Conservation (phyloP, 2,113 vertebrate genomes). For the Misgurnus anguillicaudatus region DNA sequence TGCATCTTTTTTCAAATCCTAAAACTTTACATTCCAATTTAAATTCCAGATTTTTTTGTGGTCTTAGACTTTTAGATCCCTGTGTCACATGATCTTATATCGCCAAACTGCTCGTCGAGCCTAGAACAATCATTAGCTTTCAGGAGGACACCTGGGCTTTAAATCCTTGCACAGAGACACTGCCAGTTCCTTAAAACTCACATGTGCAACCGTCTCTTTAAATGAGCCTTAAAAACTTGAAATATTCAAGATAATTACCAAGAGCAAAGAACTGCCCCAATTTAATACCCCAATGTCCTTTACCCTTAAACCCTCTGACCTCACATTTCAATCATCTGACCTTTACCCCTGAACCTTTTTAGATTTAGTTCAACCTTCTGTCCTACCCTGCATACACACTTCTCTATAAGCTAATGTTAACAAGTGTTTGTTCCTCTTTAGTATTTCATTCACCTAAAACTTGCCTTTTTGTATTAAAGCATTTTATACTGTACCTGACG, state of each 20-base stretch:
- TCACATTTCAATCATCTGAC: not conserved
- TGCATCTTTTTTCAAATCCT: too few species aligned
- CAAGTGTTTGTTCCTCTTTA: slow-evolving; percentile 50
- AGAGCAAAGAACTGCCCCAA: slow-evolving; percentile 29
- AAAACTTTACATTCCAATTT: too few species aligned
- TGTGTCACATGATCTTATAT: not conserved
- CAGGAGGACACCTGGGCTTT: slow-evolving; percentile 7
- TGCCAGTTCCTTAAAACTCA: slow-evolving; percentile 1
- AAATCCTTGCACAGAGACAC: slow-evolving; percentile 20
- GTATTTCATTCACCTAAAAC: slow-evolving; percentile 69
- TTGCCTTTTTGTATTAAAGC: slow-evolving; percentile 70
- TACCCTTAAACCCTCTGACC: not conserved
- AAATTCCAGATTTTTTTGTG: too few species aligned
- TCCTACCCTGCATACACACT: not conserved
- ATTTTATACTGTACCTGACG: slow-evolving; percentile 57
- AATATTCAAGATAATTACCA: slow-evolving; percentile 31
- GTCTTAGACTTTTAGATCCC: not conserved
- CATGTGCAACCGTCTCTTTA: not conserved
- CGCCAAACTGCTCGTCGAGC: not conserved
- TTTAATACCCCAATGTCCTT: not conserved
- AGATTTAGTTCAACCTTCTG: not conserved
- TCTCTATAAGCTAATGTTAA: not conserved
- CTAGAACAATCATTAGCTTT: slow-evolving; percentile 6
- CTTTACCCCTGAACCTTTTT: not conserved
- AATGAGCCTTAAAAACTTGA: slow-evolving; percentile 9